phyloP scores from a whole-genome alignment of 2,113 vertebrate genomes.

The Lampris incognitus region DNA sequence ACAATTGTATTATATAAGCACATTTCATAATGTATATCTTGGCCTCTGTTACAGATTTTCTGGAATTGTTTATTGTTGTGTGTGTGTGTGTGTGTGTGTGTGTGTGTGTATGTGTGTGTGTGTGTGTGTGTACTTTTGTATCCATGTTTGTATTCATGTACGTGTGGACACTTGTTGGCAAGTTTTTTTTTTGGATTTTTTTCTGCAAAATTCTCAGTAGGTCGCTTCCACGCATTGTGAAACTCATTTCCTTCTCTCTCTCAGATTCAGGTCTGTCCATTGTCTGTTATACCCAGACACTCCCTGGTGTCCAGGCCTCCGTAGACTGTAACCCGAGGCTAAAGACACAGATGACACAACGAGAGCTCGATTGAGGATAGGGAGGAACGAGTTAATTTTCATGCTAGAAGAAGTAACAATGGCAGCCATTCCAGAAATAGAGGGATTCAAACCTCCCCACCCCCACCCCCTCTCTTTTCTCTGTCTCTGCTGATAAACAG shows the following conservation, averaged over 20 bases:
- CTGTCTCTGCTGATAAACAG: no score
- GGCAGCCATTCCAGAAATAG: slow-evolving; percentile 7
- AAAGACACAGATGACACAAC: slow-evolving; percentile 44
- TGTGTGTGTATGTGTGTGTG: slow-evolving; percentile 9
- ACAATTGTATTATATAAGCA: slow-evolving; percentile 39
- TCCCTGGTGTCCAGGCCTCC: slow-evolving; percentile 87
- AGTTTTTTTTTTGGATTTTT: slow-evolving; percentile 50
- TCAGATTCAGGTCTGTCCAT: slow-evolving; percentile 93
- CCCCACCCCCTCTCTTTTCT: background rate
- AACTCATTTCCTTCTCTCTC: slow-evolving; percentile 50
- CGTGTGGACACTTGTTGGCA: slow-evolving; percentile 32
- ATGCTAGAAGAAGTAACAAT: background rate
- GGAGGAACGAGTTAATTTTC: slow-evolving; percentile 58
- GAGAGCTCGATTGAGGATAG: slow-evolving; percentile 49
- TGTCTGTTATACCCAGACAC: slow-evolving; percentile 94
- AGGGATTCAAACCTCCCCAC: background rate
- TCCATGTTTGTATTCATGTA: background rate
- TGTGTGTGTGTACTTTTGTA: background rate
- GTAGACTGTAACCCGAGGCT: slow-evolving; percentile 76
- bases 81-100: slow-evolving; percentile 7
- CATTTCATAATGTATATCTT: slow-evolving; percentile 36
- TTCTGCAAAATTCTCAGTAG: slow-evolving; percentile 47
- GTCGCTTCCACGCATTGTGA: slow-evolving; percentile 69
- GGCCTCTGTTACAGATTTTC: slow-evolving; percentile 59
- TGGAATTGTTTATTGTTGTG: slow-evolving; percentile 62